These are phyloP conservation scores for Troides helena DNA, from an alignment of 2,888 invertebrate genomes.

Conservation along the genomic window DNA sequence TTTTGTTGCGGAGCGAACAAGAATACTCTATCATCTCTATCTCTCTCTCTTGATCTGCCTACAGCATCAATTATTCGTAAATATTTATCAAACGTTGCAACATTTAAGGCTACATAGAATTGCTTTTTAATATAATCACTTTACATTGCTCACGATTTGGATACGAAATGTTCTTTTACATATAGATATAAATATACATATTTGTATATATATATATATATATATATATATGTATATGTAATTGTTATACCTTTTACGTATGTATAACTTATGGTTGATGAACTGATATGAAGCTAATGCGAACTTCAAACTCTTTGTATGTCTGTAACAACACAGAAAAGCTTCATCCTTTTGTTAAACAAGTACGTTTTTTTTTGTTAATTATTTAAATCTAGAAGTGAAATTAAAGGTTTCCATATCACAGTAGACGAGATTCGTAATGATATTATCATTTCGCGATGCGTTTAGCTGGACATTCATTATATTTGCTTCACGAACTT, in stretches of 20 bases:
- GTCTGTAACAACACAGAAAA: background rate
- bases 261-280: background rate
- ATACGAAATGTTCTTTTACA: too few species aligned
- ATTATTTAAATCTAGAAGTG: slow-evolving; percentile 8
- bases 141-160: too few species aligned
- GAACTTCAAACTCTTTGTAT: slow-evolving; percentile 1
- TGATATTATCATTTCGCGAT: slow-evolving; percentile 27
- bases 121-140: too few species aligned
- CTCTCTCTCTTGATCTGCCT: background rate
- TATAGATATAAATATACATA: too few species aligned
- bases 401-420: slow-evolving; percentile 42
- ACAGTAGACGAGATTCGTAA: slow-evolving; percentile 50
- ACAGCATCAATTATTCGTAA: too few species aligned
- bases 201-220: too few species aligned
- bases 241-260: background rate
- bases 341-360: background rate
- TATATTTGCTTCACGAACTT: slow-evolving; percentile 1
- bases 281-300: too few species aligned
- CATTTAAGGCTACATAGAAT: too few species aligned
- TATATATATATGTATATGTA: background rate
- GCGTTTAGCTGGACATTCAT: slow-evolving; percentile 3
- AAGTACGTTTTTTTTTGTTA: background rate
- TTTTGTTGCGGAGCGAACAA: background rate
- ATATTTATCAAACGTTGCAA: too few species aligned
- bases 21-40: background rate